Base-by-base conservation (phyloP, 92 coral and sea anemone genomes). In the Micromussa lordhowensis region DNA sequence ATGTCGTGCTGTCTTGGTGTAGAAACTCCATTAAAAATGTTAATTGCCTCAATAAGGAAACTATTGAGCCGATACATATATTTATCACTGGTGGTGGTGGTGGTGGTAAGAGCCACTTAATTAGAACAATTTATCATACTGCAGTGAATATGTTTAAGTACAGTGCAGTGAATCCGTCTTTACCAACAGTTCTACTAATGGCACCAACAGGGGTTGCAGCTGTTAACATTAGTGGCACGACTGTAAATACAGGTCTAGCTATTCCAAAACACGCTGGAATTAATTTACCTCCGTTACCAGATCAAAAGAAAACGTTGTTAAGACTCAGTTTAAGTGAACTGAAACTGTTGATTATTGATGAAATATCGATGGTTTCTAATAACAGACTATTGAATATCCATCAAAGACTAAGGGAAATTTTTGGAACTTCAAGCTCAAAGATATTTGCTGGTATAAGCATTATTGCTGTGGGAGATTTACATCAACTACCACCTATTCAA, bases 121-220 rank as follows among this genome's bases (percentile, higher is more conserved):
- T 87, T 13, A 80, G 51, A 74, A 55, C 83, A 58, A 90, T 85
- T 6, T 85, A 90, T 51, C 87, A 86, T 58, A 86, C 84, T 77
- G 90, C 75, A 21, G 58, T 55, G 16, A 90, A 86, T n/a, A 90
- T 87, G 6, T 58, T 58, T 19, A 58, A 58, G 26, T 58, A 58
- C 5, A 17, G 24, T 17, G n/a, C 64, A 21, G 55, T 78, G 34
- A 93, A 93, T 48, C 92, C 96, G 66, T 94, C 91, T 35, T 28
- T 30, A 88, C 92, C 92, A 63, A 91, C 94, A 82, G 96, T 93
- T 3, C 87, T 93, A 11, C 48, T 93, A 78, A 93, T 83, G 87
- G 94, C 94, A 21, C 96, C 96, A n/a, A 93, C 94, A 49, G 94
- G 92, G 72, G 91, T 89, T 59, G 95, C 95, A 5, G 92, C 95